phyloP scores from a whole-genome alignment of 2,113 vertebrate species.

The Heterotis niloticus region DNA sequence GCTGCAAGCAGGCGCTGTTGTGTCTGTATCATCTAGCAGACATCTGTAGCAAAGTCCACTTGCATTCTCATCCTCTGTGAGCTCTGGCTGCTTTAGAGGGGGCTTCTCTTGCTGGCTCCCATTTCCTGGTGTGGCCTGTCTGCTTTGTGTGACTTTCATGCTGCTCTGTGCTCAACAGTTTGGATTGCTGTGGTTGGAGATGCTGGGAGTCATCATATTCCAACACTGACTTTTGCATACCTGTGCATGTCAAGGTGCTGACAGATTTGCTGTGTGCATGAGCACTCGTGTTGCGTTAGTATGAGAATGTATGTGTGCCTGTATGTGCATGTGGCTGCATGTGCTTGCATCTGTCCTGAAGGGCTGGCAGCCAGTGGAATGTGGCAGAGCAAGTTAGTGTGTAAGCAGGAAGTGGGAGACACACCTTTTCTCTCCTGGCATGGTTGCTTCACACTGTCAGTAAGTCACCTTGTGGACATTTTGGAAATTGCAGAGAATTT shows the following conservation, averaged over 20 bases:
- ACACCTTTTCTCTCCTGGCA: neutral
- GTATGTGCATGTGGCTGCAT: neutral
- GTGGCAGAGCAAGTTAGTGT: constrained; percentile 13
- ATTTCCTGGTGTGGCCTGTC: too few species aligned
- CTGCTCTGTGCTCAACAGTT: neutral
- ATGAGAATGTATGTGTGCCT: neutral
- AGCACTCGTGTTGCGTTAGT: neutral
- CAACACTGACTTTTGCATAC: constrained; percentile 4
- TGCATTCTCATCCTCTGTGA: too few species aligned
- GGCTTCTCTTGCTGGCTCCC: too few species aligned
- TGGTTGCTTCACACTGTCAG: neutral
- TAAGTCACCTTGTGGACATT: neutral
- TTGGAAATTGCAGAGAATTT: neutral
- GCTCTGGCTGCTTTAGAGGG: too few species aligned
- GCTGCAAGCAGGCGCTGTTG: too few species aligned
- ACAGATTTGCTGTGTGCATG: neutral
- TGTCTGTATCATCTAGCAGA: too few species aligned
- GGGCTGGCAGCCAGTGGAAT: constrained; percentile 1
- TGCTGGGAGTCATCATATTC: too few species aligned
- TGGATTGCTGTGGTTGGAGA: too few species aligned
- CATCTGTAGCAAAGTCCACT: too few species aligned
- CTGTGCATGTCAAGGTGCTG: neutral
- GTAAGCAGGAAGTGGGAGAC: neutral
- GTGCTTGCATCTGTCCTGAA: constrained; percentile 12
- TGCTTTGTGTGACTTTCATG: neutral